These are phyloP conservation scores for Eulemur rubriventer DNA, from an alignment of 2,797 vertebrate genomes.

Conservation along the genomic window DNA sequence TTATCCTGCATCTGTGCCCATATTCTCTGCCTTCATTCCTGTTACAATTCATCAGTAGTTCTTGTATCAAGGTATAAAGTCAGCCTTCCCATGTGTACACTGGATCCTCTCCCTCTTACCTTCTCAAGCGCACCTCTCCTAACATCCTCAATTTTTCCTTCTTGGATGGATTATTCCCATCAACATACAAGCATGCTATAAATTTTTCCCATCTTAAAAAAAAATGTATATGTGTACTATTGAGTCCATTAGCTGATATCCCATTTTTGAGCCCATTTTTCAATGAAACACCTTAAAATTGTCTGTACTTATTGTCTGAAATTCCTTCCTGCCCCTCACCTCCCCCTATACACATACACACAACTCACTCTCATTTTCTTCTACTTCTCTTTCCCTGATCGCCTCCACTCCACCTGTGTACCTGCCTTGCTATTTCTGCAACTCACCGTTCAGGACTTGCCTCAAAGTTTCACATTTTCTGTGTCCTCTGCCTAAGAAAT, in stretches of 20 bases:
- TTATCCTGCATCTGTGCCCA: neutral
- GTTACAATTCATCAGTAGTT: neutral
- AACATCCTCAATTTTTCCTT: neutral
- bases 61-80: neutral
- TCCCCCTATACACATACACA: neutral
- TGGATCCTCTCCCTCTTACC: neutral
- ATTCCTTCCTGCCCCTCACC: too few relatives aligned
- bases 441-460: neutral
- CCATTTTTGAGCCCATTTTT: neutral
- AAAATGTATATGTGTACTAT: neutral
- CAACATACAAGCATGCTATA: neutral
- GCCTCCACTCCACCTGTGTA: neutral
- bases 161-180: neutral
- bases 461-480: neutral
- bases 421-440: neutral
- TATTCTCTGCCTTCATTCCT: neutral
- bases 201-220: neutral
- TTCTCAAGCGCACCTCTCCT: neutral
- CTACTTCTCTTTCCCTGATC: neutral
- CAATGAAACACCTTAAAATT: neutral
- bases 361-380: neutral
- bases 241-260: neutral
- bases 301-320: neutral
- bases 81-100: neutral
- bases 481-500: neutral